phyloP scores from a whole-genome alignment of 1,140 invertebrate genomes.

The Drosophila gunungcola region DNA sequence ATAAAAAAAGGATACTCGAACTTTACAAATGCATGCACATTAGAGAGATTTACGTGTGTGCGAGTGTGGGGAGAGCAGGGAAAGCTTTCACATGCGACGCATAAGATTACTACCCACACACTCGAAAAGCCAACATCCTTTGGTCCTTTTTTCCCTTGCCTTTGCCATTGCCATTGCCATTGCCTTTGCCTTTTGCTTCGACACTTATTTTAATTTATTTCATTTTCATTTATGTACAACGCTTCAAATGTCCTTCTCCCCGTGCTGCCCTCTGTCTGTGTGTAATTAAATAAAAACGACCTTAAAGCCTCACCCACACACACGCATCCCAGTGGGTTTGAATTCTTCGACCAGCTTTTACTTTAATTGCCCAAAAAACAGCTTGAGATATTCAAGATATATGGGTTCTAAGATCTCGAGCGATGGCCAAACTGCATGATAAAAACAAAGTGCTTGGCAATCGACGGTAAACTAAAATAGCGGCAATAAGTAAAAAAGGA shows the following conservation, averaged over 20 bases:
- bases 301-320: constrained; percentile 46
- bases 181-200: constrained; percentile 67
- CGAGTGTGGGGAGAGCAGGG: constrained; percentile 27
- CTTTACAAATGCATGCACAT: constrained; percentile 81
- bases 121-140: constrained; percentile 42
- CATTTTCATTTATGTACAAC: constrained; percentile 74
- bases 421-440: not conserved
- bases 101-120: constrained; percentile 35
- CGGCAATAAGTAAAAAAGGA: too few species aligned
- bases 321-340: not conserved
- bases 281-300: constrained; percentile 78
- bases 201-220: constrained; percentile 83
- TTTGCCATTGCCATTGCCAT: constrained; percentile 53
- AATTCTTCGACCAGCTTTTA: constrained; percentile 50
- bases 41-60: constrained; percentile 57
- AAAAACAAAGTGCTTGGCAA: too few species aligned
- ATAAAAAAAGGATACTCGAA: constrained; percentile 72
- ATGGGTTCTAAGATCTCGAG: not conserved
- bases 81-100: constrained; percentile 66
- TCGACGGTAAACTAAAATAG: too few species aligned
- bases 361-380: constrained; percentile 56
- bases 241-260: constrained; percentile 65
- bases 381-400: not conserved
- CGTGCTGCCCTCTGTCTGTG: constrained; percentile 12
- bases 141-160: constrained; percentile 63